Evolutionary conservation across 2,888 invertebrate genomes (phyloP).

Genomic region (Omphaloscelis lunosa): DNA sequence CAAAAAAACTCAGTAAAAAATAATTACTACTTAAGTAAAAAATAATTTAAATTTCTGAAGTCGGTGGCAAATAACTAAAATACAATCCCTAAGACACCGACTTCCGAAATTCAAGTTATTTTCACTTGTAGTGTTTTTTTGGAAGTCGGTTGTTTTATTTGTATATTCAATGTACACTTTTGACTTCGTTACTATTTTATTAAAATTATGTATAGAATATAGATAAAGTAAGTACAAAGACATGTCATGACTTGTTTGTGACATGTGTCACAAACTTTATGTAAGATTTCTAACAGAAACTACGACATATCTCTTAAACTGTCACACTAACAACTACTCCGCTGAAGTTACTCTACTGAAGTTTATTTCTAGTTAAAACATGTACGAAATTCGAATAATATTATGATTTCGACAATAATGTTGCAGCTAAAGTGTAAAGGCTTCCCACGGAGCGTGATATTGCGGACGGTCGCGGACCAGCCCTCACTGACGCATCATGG

Average conservation of each 20-base stretch:
- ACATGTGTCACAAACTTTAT: slow-evolving; percentile 12
- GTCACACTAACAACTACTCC: neutral
- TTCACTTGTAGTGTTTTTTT: no score
- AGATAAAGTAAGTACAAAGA: neutral
- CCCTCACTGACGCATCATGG: neutral
- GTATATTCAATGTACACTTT: no score
- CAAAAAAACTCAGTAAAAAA: no score
- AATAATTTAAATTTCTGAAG: no score
- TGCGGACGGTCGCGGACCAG: neutral
- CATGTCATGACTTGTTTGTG: neutral
- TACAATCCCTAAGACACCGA: no score
- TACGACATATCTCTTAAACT: slow-evolving; percentile 7
- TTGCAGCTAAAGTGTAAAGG: slow-evolving; percentile 1
- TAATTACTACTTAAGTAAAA: no score
- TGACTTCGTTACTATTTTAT: neutral
- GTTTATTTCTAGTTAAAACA: slow-evolving; percentile 1
- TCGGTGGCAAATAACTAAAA: no score
- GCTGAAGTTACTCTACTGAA: no score
- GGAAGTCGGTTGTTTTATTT: no score
- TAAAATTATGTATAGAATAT: neutral
- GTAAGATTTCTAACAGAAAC: neutral
- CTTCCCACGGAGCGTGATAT: neutral
- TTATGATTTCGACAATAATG: neutral
- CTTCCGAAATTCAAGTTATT: no score
- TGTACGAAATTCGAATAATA: neutral